Base-by-base conservation (phyloP, 2,888 invertebrate genomes). In the Chymomyza amoena region DNA sequence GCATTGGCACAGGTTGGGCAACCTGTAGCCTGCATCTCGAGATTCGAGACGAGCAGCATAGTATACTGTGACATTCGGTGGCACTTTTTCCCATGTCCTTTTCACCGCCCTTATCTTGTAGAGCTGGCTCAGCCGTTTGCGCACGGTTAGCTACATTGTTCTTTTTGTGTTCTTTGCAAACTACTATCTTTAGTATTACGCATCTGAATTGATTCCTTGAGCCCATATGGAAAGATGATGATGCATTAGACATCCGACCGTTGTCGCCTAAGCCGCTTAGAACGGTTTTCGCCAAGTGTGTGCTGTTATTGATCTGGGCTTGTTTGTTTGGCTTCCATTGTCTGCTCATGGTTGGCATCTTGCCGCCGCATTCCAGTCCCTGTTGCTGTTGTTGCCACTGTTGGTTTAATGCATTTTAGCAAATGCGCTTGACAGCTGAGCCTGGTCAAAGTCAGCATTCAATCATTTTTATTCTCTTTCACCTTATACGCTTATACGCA, bases 101-200 rank as follows among this genome's bases (percentile, higher is more conserved):
- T 89, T 89, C 87, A 77, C 88, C 84, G 89, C 88, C 90, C 80
- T 80, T 89, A 87, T 88, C 86, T 83, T 70, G 72, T 79, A 70
- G 77, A 77, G 81, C 61, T 75, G 81, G 81, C 86, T 90, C 84
- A 91, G 88, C 87, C 78, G 79, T 80, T 88, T 89, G 89, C 90
- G 89, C 90, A 90, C 88, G 89, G 87, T 88, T 90, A 87, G 83
- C 77, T 79, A 81, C 78, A 86, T 89, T 89, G 89, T 89, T 79
- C 81, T 82, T 81, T 87, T 86, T 66, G 18, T 25, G 51, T 32
- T 61, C 45, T 15, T 65, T 57, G 51, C n/a, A 20, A 10, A 18
- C 10, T 57, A 16, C 36, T 9, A 6, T 10, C 39, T 13, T 13
- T 45, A 64, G 28, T 25, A 50, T 51, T 61, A 15, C 57, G 15